Percentiles rank a stretch among this genome's conserved stretches.
Evolutionary conservation across 2,888 invertebrate species (phyloP).

Genomic region (Hydropsyche betteni): DNA sequence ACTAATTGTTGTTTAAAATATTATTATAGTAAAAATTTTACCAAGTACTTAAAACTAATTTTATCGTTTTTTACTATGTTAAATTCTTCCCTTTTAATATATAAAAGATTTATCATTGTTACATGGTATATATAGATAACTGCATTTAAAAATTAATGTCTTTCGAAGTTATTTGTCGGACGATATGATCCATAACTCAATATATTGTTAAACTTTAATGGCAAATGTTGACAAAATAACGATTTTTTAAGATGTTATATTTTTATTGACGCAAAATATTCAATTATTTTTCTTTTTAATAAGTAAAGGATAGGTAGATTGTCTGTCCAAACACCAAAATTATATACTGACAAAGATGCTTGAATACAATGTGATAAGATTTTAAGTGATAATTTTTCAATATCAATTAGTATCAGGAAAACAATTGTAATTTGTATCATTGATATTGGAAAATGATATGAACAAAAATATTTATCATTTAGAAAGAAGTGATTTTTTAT

Average conservation of each 20-base stretch:
- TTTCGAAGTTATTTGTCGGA: slow-evolving; percentile 2
- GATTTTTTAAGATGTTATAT: slow-evolving; percentile 9
- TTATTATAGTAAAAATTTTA: no score
- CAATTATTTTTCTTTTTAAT: neutral
- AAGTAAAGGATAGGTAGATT: slow-evolving; percentile 1
- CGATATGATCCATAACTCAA: slow-evolving; percentile 1
- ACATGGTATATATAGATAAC: slow-evolving; percentile 34
- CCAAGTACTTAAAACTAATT: neutral
- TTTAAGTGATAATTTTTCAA: slow-evolving; percentile 17
- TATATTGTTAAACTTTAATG: slow-evolving; percentile 9
- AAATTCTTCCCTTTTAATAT: slow-evolving; percentile 30
- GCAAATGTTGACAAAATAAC: slow-evolving; percentile 14
- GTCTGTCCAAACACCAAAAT: slow-evolving; percentile 27
- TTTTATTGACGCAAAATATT: slow-evolving; percentile 15
- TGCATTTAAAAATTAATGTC: slow-evolving; percentile 18
- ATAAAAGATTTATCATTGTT: slow-evolving; percentile 35
- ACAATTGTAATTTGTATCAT: neutral
- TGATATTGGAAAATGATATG: slow-evolving; percentile 8
- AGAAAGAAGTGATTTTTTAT: neutral
- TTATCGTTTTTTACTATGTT: slow-evolving; percentile 2
- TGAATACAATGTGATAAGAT: slow-evolving; percentile 26
- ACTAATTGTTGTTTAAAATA: neutral
- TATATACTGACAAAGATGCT: slow-evolving; percentile 16
- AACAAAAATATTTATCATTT: slow-evolving; percentile 17
- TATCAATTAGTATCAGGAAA: slow-evolving; percentile 30